Conservation (phyloP, 2,888 invertebrate species). For the Atherix ibis region DNA sequence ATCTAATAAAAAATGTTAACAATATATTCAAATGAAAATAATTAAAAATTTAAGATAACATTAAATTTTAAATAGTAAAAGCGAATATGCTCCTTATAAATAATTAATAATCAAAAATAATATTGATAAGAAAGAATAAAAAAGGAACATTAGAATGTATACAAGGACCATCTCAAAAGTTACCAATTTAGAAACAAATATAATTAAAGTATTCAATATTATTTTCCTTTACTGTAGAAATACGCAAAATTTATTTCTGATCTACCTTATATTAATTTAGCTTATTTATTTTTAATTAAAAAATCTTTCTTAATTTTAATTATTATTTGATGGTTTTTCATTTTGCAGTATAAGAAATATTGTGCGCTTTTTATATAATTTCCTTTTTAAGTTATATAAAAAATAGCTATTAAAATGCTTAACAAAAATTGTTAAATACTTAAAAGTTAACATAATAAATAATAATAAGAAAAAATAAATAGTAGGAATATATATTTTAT, state of each 20-base stretch:
- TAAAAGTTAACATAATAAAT: too few species aligned
- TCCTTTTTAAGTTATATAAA: too few species aligned
- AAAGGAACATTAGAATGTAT: conserved; percentile 21
- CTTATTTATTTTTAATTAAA: background rate
- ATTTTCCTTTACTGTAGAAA: conserved; percentile 5
- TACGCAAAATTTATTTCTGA: too few species aligned
- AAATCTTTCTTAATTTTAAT: conserved; percentile 3
- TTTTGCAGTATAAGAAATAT: background rate
- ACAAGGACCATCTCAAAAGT: conserved; percentile 90
- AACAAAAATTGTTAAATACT: too few species aligned
- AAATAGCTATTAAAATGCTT: too few species aligned
- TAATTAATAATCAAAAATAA: conserved; percentile 3
- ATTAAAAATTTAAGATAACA: conserved; percentile 4
- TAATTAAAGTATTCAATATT: conserved; percentile 1
- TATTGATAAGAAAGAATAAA: conserved; percentile 1
- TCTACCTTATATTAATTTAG: background rate
- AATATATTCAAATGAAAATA: conserved; percentile 11
- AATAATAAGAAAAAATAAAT: too few species aligned
- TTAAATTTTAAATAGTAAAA: too few species aligned
- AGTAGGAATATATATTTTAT: too few species aligned
- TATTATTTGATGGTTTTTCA: background rate
- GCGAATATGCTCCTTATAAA: too few species aligned
- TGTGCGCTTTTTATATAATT: too few species aligned
- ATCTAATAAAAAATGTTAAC: conserved; percentile 7
- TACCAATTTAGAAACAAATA: conserved; percentile 43